These are phyloP conservation scores for Drosophila subsilvestris DNA, from an alignment of 2,888 invertebrate species.

Conservation along the genomic window DNA sequence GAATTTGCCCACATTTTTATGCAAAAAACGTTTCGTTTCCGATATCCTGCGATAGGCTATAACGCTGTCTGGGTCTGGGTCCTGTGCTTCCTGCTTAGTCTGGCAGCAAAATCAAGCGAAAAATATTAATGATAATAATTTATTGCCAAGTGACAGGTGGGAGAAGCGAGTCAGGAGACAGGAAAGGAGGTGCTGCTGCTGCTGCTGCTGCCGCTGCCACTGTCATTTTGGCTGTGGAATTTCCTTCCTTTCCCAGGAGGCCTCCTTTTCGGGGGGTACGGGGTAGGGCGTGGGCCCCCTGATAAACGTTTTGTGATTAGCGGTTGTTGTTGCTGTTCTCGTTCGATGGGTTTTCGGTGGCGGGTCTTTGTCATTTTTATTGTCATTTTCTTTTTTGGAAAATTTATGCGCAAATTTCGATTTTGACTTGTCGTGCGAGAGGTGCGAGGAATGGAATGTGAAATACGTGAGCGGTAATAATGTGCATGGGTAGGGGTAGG, in stretches of 20 bases:
- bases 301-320: conserved; percentile 72
- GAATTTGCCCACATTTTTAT: conserved; percentile 59
- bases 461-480: conserved; percentile 55
- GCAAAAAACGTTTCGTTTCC: conserved; percentile 59
- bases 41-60: conserved; percentile 18
- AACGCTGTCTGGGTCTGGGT: conserved; percentile 6
- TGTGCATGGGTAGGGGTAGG: neutral
- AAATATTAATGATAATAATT: conserved; percentile 75
- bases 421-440: conserved; percentile 18
- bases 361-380: conserved; percentile 60
- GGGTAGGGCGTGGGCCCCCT: conserved; percentile 17
- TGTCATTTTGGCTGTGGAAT: neutral
- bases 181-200: neutral
- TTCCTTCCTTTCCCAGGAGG: conserved; percentile 7
- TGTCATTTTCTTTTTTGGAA: conserved; percentile 55
- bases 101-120: conserved; percentile 64
- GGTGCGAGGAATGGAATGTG: neutral
- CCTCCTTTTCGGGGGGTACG: neutral
- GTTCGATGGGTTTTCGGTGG: conserved; percentile 24
- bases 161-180: conserved; percentile 18
- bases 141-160: conserved; percentile 70
- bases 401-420: conserved; percentile 64
- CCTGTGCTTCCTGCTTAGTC: conserved; percentile 34
- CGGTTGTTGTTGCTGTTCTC: conserved; percentile 36
- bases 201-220: neutral